phyloP scores from a whole-genome alignment of 1,140 invertebrate genomes.

The Cydia amplana region DNA sequence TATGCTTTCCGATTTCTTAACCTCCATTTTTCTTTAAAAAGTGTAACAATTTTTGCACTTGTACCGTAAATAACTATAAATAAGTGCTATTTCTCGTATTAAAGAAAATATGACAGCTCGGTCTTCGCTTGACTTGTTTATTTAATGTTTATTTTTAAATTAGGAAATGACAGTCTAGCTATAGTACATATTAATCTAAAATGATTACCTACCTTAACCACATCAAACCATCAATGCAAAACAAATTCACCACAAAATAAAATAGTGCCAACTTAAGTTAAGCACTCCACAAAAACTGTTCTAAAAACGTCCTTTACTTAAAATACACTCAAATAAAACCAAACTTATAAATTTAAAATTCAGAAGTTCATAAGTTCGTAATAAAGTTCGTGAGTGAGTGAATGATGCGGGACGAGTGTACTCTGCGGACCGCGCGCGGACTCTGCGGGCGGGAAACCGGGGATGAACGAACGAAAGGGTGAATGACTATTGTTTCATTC shows the following conservation, averaged over 20 bases:
- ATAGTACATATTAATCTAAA: not conserved
- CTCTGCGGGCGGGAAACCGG: slow-evolving; percentile 42
- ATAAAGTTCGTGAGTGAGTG: slow-evolving; percentile 30
- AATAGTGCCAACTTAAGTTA: not conserved
- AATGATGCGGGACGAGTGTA: slow-evolving; percentile 42
- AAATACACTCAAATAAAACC: slow-evolving; percentile 6
- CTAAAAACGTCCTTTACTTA: not conserved
- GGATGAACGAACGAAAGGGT: slow-evolving; percentile 40
- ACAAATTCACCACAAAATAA: not conserved
- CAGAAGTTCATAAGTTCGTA: not conserved
- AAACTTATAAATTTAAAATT: slow-evolving; percentile 2
- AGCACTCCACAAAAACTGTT: not conserved
- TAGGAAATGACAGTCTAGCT: no score
- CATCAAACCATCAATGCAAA: not conserved
- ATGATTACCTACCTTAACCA: not conserved
- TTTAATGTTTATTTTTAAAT: no score
- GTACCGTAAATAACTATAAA: no score
- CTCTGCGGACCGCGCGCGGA: slow-evolving; percentile 46
- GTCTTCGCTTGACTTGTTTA: no score
- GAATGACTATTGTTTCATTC: slow-evolving; percentile 30
- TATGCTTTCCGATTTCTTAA: no score
- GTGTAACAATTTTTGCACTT: no score
- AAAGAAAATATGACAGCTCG: no score
- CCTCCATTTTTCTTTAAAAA: no score
- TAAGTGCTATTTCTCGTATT: no score